phyloP scores from a whole-genome alignment of 1,140 invertebrate species.

The Ostrea edulis region DNA sequence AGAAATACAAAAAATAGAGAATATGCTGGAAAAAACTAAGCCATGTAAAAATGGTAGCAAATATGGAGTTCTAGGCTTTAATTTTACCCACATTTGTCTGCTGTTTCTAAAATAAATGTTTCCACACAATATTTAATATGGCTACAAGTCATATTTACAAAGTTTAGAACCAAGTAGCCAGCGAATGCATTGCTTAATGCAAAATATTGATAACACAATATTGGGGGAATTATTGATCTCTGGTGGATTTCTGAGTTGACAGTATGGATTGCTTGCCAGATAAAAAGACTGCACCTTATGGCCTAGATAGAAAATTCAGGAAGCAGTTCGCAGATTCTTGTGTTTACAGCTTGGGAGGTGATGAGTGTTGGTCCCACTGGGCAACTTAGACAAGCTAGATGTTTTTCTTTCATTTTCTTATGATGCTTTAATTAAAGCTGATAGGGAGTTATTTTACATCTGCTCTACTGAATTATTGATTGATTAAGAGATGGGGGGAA shows the following conservation, averaged over 20 bases:
- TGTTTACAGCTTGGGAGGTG: background rate
- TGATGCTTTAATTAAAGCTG: conserved; percentile 19
- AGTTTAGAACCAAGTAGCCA: background rate
- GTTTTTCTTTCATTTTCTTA: conserved; percentile 1
- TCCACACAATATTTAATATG: background rate
- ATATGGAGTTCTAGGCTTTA: too few species aligned
- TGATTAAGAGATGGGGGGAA: background rate
- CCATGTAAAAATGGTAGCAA: too few species aligned
- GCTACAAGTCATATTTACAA: background rate
- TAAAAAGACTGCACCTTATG: conserved; percentile 21
- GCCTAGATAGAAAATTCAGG: background rate
- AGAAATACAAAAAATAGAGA: too few species aligned
- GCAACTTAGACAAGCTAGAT: background rate
- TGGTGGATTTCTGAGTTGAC: conserved; percentile 4
- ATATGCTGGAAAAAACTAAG: too few species aligned
- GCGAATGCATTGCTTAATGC: conserved; percentile 11
- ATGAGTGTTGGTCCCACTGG: background rate
- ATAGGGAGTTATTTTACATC: conserved; percentile 1
- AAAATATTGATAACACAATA: conserved; percentile 5
- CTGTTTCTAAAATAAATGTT: background rate
- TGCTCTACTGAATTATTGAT: background rate
- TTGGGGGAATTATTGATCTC: conserved; percentile 17
- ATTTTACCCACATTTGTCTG: background rate
- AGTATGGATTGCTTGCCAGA: background rate
- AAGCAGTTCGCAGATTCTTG: background rate